These are phyloP conservation scores for Ondatra zibethicus DNA, from an alignment of 2,113 vertebrate genomes.

Conservation along the genomic window DNA sequence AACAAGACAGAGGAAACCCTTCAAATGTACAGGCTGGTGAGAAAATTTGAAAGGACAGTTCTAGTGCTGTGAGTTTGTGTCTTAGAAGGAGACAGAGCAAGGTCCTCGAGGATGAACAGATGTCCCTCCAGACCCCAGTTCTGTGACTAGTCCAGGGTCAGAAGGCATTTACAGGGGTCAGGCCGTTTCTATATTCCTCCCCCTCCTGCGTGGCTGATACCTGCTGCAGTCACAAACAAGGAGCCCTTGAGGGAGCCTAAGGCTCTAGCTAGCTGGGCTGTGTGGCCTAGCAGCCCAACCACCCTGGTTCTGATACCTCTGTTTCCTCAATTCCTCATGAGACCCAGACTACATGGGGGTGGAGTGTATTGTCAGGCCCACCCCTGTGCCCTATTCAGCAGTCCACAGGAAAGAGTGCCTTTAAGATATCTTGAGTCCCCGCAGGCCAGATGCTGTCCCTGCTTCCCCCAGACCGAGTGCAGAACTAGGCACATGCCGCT, in stretches of 20 bases:
- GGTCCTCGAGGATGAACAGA: background rate
- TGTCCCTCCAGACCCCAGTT: background rate
- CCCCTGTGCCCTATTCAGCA: no score
- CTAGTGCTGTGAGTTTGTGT: rapidly evolving
- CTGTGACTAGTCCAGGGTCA: background rate
- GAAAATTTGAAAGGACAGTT: background rate
- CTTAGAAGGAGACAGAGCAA: background rate
- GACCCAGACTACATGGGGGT: background rate
- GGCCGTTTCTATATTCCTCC: background rate
- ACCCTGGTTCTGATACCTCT: background rate
- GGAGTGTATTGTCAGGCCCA: background rate
- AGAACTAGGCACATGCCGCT: background rate
- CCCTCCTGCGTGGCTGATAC: rapidly evolving
- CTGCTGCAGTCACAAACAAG: background rate
- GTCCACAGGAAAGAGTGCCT: background rate
- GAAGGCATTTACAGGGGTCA: background rate
- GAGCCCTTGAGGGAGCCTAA: background rate
- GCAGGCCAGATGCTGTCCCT: background rate
- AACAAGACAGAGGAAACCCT: background rate
- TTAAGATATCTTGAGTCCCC: background rate
- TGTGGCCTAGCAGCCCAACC: background rate
- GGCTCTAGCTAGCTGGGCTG: background rate
- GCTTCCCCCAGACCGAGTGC: background rate
- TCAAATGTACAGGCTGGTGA: background rate
- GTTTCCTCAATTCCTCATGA: background rate